Evolutionary conservation across 2,113 vertebrate species (phyloP).

Genomic region (Phalacrocorax carbo): DNA sequence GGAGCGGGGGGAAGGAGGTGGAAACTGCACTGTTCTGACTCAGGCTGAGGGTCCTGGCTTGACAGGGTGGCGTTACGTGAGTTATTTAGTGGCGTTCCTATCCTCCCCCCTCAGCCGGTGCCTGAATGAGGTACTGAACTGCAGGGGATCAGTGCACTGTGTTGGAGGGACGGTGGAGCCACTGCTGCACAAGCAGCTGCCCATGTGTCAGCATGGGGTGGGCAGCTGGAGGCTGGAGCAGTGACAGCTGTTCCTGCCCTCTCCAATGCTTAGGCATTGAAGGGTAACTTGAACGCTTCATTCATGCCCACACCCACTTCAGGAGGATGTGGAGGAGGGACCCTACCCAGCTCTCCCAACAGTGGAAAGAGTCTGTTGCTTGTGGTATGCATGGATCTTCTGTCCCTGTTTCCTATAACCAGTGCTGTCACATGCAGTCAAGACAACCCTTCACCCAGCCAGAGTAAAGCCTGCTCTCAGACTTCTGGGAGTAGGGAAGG

Average conservation of each 20-base stretch:
- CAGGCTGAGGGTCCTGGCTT: not conserved
- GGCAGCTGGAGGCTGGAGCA: not conserved
- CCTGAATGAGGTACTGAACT: not conserved
- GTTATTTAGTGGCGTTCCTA: not conserved
- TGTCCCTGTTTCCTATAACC: not conserved
- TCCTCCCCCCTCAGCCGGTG: not conserved
- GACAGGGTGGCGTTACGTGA: accelerated
- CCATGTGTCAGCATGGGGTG: accelerated
- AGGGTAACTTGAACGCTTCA: not conserved
- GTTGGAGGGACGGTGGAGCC: not conserved
- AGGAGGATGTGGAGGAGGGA: not conserved
- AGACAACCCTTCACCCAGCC: not conserved
- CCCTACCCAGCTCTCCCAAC: not conserved
- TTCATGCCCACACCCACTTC: not conserved
- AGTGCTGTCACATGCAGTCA: not conserved
- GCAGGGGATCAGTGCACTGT: not conserved
- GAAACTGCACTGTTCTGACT: not conserved
- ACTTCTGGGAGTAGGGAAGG: not conserved
- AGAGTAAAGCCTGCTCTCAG: not conserved
- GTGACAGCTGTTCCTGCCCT: not conserved
- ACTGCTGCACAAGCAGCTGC: not conserved
- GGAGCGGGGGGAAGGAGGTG: too few relatives aligned
- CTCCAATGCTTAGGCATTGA: accelerated
- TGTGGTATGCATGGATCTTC: not conserved
- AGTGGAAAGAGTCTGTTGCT: not conserved